These are phyloP conservation scores for Euschistus heros DNA, from an alignment of 1,140 invertebrate species.

Conservation along the genomic window DNA sequence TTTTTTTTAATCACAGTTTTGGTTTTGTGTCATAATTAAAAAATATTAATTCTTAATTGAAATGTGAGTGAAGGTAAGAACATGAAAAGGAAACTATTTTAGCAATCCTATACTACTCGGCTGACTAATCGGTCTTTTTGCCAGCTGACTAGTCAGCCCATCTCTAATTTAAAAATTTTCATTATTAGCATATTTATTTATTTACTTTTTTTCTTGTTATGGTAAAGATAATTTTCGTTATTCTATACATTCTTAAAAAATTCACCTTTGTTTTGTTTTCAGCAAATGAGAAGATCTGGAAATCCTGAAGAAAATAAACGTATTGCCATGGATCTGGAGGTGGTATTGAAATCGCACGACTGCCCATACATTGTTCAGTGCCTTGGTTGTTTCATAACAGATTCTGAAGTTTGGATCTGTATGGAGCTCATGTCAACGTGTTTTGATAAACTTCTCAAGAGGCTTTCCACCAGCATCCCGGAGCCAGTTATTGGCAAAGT, in stretches of 20 bases:
- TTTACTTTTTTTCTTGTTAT: not conserved
- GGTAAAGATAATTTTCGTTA: no score
- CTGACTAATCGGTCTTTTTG: no score
- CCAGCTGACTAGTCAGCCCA: no score
- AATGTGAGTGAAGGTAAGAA: no score
- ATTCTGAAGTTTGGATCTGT: conserved; percentile 82
- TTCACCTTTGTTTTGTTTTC: conserved; percentile 29
- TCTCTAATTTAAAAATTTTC: not conserved
- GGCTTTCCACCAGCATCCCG: conserved; percentile 73
- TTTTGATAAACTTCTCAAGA: conserved; percentile 90
- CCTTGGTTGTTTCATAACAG: conserved; percentile 92
- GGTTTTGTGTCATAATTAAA: no score
- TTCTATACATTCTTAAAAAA: no score
- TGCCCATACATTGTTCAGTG: conserved; percentile 96
- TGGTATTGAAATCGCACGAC: conserved; percentile 91
- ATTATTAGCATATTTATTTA: not conserved
- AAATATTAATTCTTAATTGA: no score
- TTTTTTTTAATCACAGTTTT: no score
- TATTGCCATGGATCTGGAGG: conserved; percentile 97
- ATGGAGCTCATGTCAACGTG: conserved; percentile 97
- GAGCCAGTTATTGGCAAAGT: conserved; percentile 94
- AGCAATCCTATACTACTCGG: no score
- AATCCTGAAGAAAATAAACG: conserved; percentile 95
- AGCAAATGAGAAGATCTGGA: conserved; percentile 95
- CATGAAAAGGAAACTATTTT: no score